Evolutionary conservation across 2,113 vertebrate species (phyloP), one percentile per base, ranked within the genome.

Genomic region (Elaphurus davidianus): DNA sequence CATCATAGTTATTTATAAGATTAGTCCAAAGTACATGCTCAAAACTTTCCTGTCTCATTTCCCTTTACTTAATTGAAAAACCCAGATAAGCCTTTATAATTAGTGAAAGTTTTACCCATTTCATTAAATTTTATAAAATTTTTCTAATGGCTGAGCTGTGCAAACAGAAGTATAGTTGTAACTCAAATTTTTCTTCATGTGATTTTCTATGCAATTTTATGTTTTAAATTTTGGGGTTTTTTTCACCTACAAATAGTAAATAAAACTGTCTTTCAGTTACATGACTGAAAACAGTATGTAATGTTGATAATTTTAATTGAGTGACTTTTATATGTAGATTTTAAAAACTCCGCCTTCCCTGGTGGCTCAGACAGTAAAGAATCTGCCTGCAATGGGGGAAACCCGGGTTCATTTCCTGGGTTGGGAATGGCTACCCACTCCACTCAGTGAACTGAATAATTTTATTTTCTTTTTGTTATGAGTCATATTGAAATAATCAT

Each of bases 61-160:
- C 81, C 45, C 28, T 96, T 95, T 94, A 88, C 33, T 84, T 93
- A n/a, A 67, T 95, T n/a, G 25, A 87, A 95, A n/a, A 43, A 78
- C 28, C 78, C 28, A 19, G 15, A 15, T 23, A 52, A 30, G 30
- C 45, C n/a, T 94, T 79, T 88, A 50, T 87, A 97, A n/a, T 71
- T 94, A 94, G 25, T 54, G n/a, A 0, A 57, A 57, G 4, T 95
- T 88, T 95, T 97, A 54, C 10, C 2, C 19, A 59, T 67, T 87
- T 87, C 59, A 84, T 84, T 93, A 74, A 64, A 74, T 94, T 89
- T 85, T 28, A 54, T 86, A 54, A 71, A 93, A 76, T 43, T 81
- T 90, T 84, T 96, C 23, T 71, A 55, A 8, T 67, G 19, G 3
- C n/a, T 14, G 2, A 87, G 3, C n/a, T 8, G 1, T 83, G 64